These are phyloP conservation scores for Aphelinus atriplicis DNA, from an alignment of 1,140 invertebrate genomes.

Conservation along the genomic window DNA sequence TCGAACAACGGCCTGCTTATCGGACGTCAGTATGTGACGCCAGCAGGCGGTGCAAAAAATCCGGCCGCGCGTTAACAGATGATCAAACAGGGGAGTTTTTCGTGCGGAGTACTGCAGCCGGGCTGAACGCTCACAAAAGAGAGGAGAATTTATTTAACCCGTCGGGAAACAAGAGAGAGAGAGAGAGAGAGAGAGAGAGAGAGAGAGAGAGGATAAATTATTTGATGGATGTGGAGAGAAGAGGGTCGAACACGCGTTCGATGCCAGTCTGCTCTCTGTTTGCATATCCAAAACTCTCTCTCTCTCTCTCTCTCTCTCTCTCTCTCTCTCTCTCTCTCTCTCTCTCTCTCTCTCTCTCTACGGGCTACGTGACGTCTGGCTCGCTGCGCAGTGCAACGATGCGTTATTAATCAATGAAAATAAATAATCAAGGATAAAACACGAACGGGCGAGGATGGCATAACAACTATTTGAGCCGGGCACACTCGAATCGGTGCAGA, in stretches of 20 bases:
- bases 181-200: neutral
- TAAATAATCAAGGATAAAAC: no score
- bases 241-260: neutral
- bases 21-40: neutral
- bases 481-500: no score
- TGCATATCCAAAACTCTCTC: no score
- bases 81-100: conserved; percentile 13
- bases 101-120: neutral
- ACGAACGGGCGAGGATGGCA: no score
- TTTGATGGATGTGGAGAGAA: conserved; percentile 20
- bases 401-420: no score
- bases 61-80: neutral
- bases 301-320: no score
- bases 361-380: no score
- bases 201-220: conserved; percentile 21
- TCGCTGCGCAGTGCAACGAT: no score
- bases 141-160: conserved; percentile 30
- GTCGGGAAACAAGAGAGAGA: neutral
- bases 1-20: neutral
- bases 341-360: no score
- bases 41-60: neutral
- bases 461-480: no score
- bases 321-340: no score
- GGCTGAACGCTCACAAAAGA: neutral
- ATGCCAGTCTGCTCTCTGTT: neutral